A percentile compares a stretch with the other conserved stretches of the same genome.
Evolutionary conservation across 2,797 vertebrate species (phyloP).

Genomic region (Pitangus sulphuratus): DNA sequence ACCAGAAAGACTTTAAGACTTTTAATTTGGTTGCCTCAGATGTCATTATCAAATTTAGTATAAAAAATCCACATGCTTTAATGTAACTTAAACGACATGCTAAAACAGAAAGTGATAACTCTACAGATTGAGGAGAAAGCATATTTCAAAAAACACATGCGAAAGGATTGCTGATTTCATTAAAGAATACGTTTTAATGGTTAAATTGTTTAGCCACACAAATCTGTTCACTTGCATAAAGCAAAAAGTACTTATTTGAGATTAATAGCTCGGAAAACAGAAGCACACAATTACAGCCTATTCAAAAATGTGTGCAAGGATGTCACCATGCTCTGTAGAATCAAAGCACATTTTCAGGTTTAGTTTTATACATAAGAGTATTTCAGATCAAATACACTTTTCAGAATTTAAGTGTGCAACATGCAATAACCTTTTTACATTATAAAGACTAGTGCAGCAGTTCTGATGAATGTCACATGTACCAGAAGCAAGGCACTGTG

Average conservation of each 20-base stretch:
- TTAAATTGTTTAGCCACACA: neutral
- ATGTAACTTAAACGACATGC: neutral
- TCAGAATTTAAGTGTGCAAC: neutral
- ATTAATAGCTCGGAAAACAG: neutral
- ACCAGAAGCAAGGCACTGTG: neutral
- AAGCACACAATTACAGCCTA: neutral
- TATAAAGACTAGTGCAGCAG: neutral
- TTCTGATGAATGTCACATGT: fast-evolving
- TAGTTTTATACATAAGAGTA: neutral
- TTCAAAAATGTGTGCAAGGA: neutral
- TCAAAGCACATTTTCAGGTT: neutral
- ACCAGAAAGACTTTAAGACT: neutral
- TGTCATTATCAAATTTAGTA: neutral
- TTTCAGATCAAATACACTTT: neutral
- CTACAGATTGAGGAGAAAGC: neutral
- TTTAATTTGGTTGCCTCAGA: neutral
- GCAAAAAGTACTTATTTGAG: neutral
- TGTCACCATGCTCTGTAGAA: neutral
- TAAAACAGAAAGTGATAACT: neutral
- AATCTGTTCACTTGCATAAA: neutral
- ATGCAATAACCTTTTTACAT: fast-evolving
- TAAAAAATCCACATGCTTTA: neutral
- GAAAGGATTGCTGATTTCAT: neutral
- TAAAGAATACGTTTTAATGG: neutral
- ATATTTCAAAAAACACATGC: fast-evolving